Conservation (phyloP, 2,888 invertebrate genomes). For the Neuroscelio doddi region DNA sequence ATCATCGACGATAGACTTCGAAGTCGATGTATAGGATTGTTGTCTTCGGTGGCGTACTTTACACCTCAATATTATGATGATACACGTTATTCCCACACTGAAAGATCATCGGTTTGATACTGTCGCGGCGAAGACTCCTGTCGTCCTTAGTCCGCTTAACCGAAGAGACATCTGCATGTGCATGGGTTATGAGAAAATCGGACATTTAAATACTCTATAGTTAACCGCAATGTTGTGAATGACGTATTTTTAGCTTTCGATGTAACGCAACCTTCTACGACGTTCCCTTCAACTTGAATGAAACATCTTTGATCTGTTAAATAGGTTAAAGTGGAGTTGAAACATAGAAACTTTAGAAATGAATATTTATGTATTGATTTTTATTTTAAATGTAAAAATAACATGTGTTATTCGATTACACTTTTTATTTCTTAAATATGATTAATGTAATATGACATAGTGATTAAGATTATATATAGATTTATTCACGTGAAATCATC, state of each 20-base stretch:
- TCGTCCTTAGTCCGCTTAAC: conserved; percentile 53
- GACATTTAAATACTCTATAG: conserved; percentile 34
- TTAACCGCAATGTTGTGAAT: neutral
- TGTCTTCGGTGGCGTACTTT: conserved; percentile 21
- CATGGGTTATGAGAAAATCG: conserved; percentile 26
- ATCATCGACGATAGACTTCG: conserved; percentile 20
- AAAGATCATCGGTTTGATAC: conserved; percentile 40
- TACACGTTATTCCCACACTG: conserved; percentile 41
- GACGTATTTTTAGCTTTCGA: conserved; percentile 28
- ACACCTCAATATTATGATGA: conserved; percentile 35
- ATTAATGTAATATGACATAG: too few relatives aligned
- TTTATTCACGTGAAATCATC: too few relatives aligned
- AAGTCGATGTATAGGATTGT: conserved; percentile 18
- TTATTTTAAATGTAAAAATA: too few relatives aligned
- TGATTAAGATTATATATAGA: too few relatives aligned
- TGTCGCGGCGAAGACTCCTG: conserved; percentile 51
- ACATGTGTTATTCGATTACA: too few relatives aligned
- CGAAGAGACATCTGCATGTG: conserved; percentile 15
- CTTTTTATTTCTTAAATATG: too few relatives aligned
- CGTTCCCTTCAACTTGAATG: conserved; percentile 42
- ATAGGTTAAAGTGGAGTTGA: too few relatives aligned
- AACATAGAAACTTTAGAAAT: too few relatives aligned
- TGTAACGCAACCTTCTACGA: conserved; percentile 23
- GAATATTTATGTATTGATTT: too few relatives aligned
- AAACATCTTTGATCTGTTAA: too few relatives aligned